Evolutionary conservation across 1,140 invertebrate species (phyloP), one percentile per base, ranked within the genome.

Genomic region (Ceratosolen fusciceps): DNA sequence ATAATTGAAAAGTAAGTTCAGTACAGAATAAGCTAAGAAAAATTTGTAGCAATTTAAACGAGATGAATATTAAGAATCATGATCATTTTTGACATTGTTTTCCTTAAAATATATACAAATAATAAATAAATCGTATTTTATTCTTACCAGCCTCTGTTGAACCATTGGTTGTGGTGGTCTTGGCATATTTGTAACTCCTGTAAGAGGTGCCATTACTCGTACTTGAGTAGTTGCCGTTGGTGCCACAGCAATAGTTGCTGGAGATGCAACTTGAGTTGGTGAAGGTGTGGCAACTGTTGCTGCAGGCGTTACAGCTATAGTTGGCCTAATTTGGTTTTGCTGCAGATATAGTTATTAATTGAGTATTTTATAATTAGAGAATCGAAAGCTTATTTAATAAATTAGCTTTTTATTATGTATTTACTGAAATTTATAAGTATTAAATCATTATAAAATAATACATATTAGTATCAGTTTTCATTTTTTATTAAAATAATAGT

Each of bases 171-270:
- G 87, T 16, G 85, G 78, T 74, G 91, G 89, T 54, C 89, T 88
- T 74, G 90, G 88, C 24, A 88, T 83, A 56, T 84, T 85, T 67
- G 87, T 85, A n/a, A 90, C 86, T 21, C 91, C 86, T 60, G 87
- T 85, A 29, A 86, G 85, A 47, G 92, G 92, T 79, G 91, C 87
- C 86, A 93, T 91, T 80, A 93, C 90, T 82, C 92, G 86, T 76
- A 93, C 91, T 86, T 93, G 92, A 56, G 91, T 89, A 82, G 90
- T 90, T 80, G 87, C 89, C 78, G 91, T 88, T 80, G 88, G 85
- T 73, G 81, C 67, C 5, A 89, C 83, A 39, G 85, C 84, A 65
- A 86, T 84, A 80, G 86, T 82, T n/a, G 84, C 85, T 43, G 87
- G 83, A 71, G 85, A 77, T 49, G 85, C 80, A 43, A 52, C 77